phyloP scores from a whole-genome alignment of 2,888 invertebrate species.

The Diploptera punctata region DNA sequence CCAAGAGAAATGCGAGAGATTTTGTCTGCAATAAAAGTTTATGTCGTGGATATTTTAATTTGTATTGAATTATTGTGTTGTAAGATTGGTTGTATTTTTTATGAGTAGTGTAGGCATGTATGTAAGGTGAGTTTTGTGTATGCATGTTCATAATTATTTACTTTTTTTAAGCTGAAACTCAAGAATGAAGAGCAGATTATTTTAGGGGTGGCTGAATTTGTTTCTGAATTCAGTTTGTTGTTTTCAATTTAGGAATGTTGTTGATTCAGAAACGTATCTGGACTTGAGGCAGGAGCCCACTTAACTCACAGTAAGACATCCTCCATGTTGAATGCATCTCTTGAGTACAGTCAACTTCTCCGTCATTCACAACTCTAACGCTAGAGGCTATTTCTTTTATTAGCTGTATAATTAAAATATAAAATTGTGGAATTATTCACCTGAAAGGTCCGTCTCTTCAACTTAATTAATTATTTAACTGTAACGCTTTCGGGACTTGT shows the following conservation, averaged over 20 bases:
- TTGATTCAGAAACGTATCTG: constrained; percentile 40
- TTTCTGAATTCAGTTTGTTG: constrained; percentile 4
- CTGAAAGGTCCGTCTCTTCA: too few relatives aligned
- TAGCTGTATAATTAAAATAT: too few relatives aligned
- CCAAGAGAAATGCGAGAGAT: too few relatives aligned
- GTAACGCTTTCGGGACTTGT: too few relatives aligned
- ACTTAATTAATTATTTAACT: too few relatives aligned
- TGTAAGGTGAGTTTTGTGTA: not conserved
- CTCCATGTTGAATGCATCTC: not conserved
- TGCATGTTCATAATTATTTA: not conserved
- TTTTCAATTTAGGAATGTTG: constrained; percentile 40
- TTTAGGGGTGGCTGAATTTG: too few relatives aligned
- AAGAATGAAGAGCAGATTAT: too few relatives aligned
- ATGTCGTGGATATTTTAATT: not conserved
- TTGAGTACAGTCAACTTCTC: too few relatives aligned
- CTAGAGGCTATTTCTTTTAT: too few relatives aligned
- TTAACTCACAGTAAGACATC: constrained; percentile 35
- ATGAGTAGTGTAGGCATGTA: not conserved
- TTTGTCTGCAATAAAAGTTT: too few relatives aligned
- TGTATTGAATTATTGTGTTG: not conserved
- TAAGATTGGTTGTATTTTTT: not conserved
- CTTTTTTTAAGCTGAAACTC: not conserved
- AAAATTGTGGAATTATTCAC: too few relatives aligned
- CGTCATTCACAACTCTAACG: too few relatives aligned
- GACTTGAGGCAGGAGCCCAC: constrained; percentile 41